Conservation (phyloP, 2,888 invertebrate species). For the Gari tellinella region DNA sequence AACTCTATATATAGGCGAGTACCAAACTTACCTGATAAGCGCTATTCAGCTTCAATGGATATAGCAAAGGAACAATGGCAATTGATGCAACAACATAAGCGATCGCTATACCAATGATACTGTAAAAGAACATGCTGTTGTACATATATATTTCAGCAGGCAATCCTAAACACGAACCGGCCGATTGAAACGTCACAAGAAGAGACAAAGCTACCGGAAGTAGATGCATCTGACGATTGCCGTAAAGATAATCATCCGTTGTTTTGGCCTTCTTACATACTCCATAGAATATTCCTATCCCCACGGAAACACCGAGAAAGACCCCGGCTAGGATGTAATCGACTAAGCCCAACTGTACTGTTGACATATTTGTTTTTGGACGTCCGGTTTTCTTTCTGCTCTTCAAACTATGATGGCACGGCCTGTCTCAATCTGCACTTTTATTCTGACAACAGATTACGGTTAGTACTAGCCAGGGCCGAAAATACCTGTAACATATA, state of each 20-base stretch:
- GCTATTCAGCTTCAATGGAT: slow-evolving; percentile 66
- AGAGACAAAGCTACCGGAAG: slow-evolving; percentile 66
- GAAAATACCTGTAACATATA: too few relatives aligned
- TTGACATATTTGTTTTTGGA: too few relatives aligned
- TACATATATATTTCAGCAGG: slow-evolving; percentile 64
- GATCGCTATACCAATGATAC: slow-evolving; percentile 35
- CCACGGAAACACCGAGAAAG: slow-evolving; percentile 32
- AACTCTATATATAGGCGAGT: too few relatives aligned
- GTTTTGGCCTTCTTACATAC: slow-evolving; percentile 27
- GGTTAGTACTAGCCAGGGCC: too few relatives aligned
- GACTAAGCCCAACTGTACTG: too few relatives aligned
- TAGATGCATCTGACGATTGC: slow-evolving; percentile 55
- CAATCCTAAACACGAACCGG: slow-evolving; percentile 63
- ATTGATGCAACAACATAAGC: slow-evolving; percentile 39
- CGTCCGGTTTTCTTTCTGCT: too few relatives aligned
- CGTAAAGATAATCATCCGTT: slow-evolving; percentile 60
- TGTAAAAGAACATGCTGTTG: slow-evolving; percentile 47
- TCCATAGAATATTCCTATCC: slow-evolving; percentile 52
- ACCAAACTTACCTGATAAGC: slow-evolving; percentile 62
- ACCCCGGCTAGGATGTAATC: slow-evolving; percentile 41
- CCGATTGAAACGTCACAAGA: slow-evolving; percentile 67
- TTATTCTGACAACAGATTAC: too few relatives aligned
- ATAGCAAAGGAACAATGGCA: slow-evolving; percentile 59
- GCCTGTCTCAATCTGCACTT: too few relatives aligned
- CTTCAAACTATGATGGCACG: too few relatives aligned